Evolutionary conservation across 1,140 invertebrate species (phyloP), one percentile per base, ranked within the genome.

Genomic region (Pseudachorutes palmiensis): DNA sequence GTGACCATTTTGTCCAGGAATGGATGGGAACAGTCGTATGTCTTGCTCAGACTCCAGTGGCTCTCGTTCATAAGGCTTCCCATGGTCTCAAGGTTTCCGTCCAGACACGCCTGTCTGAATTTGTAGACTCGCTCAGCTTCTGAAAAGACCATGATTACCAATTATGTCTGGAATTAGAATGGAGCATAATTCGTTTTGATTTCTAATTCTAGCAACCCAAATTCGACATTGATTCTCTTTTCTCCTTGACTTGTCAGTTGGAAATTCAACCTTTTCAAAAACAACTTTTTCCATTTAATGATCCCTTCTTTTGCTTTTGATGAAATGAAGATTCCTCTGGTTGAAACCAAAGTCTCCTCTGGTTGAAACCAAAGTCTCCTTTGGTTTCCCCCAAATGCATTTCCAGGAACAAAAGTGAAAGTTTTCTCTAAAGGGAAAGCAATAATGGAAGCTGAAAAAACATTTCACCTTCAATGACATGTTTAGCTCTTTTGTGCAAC

Each of bases 1-100:
- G 87, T 79, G 32, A 97, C 92, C 2, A 98, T 80, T 60, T 80
- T 79, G 78, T 99, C 94, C 64, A 99, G 81, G 73, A 89, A 85
- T 0, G 87, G 82, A 82, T 97, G 94, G 62, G 92, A 97, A 78
- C 96, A 99, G 78, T 98, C 91, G 77, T 97, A 99, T 0, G 93
- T 77, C 59, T 89, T 83, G 62, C 85, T 81, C 30, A 97, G 84
- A 76, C 92, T 97, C 1, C 81, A 76, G 78, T 99, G 96, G 76
- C 93, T 97, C 58, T 85, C 82, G 31, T 85, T 86, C 94, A 99
- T 97, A 2, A 98, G 80, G 59, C 80, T 76, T 12, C 94, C 94
- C 48, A 98, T 80, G 41, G 80, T 79, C 28, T 80, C 65, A 1
- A 90, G 73, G 63, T 84, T 77, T 22, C 74, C 75, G 2, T 85